phyloP scores from a whole-genome alignment of 2,113 vertebrate species.

The Salvator merianae region DNA sequence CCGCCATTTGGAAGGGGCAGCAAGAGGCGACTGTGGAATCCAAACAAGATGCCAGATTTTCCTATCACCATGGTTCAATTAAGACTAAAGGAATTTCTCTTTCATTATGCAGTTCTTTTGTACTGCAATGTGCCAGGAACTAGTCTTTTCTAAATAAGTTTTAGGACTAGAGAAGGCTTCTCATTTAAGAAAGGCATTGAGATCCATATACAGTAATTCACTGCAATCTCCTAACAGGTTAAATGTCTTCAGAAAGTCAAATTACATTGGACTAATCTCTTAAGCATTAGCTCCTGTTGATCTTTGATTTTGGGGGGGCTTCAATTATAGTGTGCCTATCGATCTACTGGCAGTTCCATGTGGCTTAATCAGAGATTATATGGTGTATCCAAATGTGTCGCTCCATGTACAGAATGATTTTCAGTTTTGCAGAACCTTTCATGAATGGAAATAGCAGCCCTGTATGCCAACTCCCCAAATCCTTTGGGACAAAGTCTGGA shows the following conservation, averaged over 20 bases:
- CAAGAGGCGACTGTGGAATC: too few relatives aligned
- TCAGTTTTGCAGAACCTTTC: background rate
- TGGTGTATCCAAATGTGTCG: background rate
- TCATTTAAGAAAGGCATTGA: background rate
- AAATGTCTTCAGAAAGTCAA: too few relatives aligned
- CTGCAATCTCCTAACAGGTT: too few relatives aligned
- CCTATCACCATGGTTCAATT: constrained; percentile 8
- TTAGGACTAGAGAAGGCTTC: background rate
- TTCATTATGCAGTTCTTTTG: background rate
- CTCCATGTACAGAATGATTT: background rate
- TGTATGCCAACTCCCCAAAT: too few relatives aligned
- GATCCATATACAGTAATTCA: background rate
- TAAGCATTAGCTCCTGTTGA: too few relatives aligned
- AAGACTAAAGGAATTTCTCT: background rate
- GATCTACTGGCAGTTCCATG: too few relatives aligned
- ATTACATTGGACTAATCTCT: too few relatives aligned
- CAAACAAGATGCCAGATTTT: too few relatives aligned
- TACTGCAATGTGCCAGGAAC: background rate
- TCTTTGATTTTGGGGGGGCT: too few relatives aligned
- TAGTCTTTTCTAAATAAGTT: constrained; percentile 1
- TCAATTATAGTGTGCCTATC: too few relatives aligned
- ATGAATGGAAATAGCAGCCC: background rate
- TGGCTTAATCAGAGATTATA: background rate
- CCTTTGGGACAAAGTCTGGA: too few relatives aligned
- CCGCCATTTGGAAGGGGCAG: too few relatives aligned